Evolutionary conservation across 2,888 invertebrate genomes (phyloP), one percentile per base, ranked within the genome.

Genomic region (Tribolium freemani): DNA sequence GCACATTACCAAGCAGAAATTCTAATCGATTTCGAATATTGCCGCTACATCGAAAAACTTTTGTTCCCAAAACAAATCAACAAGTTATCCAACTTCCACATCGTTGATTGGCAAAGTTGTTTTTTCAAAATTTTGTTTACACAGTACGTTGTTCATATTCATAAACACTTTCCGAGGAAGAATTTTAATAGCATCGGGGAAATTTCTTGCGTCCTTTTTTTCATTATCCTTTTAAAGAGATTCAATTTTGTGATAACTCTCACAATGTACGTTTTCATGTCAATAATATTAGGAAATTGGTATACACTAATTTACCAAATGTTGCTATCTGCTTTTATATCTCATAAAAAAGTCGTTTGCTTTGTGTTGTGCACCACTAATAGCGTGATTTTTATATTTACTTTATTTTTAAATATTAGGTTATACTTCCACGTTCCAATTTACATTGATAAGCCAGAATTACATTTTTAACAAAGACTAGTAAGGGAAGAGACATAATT

Each of bases 311-410:
- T 53, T 53, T 26, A 21, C 21, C 21, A 53, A 53, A 53, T 53
- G 53, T 8, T 48, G 10, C 48, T 48, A 48, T 48, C 48, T 48
- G 11, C 30, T 56, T 56, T 56, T 56, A 56, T 56, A 31, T 11
- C 11, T 56, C 56, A 26, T 56, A 56, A 56, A 38, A 56, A 11
- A 56, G 56, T 56, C 38, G 11, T 54, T 54, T 54, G 30, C 31
- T 3, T 9, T 38, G 30, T 54, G 30, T 54, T 9, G 54, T 54
- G 26, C 26, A 54, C 30, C n/a, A 10, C 30, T 30, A 54, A 54
- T 26, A 54, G 54, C 54, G 11, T 11, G 54, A 26, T 30, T 54
- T 54, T 54, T 31, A 54, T 54, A 31, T 5, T 54, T 54, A 30
- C 30, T 54, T 51, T 51, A 21, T 51, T n/a, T 51, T 51, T 16